Evolutionary conservation across 2,888 invertebrate genomes (phyloP).

Genomic region (Tipula lateralis): DNA sequence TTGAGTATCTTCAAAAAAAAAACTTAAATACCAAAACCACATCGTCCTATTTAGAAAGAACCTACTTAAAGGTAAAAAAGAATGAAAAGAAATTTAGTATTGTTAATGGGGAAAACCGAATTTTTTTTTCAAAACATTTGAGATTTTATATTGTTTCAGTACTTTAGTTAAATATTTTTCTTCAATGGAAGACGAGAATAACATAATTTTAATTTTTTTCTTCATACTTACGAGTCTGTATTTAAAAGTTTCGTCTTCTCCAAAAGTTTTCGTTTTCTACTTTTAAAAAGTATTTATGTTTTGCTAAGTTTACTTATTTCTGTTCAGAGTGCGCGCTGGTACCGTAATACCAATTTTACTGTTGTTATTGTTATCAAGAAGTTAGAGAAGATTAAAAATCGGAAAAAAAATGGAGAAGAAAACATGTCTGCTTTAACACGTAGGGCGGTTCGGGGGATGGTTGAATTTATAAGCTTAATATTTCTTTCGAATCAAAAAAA

Average conservation of each 20-base stretch:
- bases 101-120: not conserved
- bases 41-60: not conserved
- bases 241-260: not conserved
- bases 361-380: not conserved
- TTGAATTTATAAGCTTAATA: not conserved
- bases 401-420: not conserved
- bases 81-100: not conserved
- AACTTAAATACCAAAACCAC: not conserved
- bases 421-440: not conserved
- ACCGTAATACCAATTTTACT: not conserved
- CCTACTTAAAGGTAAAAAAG: not conserved
- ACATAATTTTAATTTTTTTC: not conserved
- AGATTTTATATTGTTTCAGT: not conserved
- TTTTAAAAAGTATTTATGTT: not conserved
- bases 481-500: not conserved
- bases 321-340: not conserved
- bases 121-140: not conserved
- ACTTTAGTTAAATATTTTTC: slow-evolving; percentile 3
- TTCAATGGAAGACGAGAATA: not conserved
- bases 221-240: not conserved
- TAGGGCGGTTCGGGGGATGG: not conserved
- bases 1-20: not conserved
- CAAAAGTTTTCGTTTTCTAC: not conserved
- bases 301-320: not conserved
- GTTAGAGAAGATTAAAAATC: not conserved